phyloP scores from a whole-genome alignment of 2,888 invertebrate genomes.

The Leuctra nigra region DNA sequence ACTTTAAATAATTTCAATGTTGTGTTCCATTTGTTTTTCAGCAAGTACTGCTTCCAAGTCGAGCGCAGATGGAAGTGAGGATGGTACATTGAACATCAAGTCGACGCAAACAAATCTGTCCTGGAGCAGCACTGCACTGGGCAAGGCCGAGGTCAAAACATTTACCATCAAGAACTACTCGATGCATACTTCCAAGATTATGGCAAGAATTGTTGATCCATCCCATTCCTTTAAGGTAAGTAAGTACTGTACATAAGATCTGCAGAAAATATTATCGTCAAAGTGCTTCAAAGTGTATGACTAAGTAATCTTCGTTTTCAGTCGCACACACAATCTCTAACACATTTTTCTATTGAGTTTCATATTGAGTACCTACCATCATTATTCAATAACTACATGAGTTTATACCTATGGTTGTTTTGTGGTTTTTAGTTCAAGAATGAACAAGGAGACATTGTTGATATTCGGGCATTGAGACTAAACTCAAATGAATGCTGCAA shows the following conservation, averaged over 20 bases:
- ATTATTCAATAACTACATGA: too few relatives aligned
- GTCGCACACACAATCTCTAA: too few relatives aligned
- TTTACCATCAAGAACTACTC: slow-evolving; percentile 52
- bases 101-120: slow-evolving; percentile 49
- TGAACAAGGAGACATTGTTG: slow-evolving; percentile 35
- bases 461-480: slow-evolving; percentile 41
- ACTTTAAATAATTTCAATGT: too few relatives aligned
- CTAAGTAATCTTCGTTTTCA: too few relatives aligned
- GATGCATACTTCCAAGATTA: neutral
- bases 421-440: slow-evolving; percentile 36
- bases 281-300: neutral
- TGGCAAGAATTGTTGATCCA: slow-evolving; percentile 39
- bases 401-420: too few relatives aligned
- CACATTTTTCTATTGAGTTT: too few relatives aligned
- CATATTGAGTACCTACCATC: too few relatives aligned
- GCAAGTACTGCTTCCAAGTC: too few relatives aligned
- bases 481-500: slow-evolving; percentile 52
- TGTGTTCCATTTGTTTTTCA: neutral
- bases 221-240: slow-evolving; percentile 40
- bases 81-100: slow-evolving; percentile 41
- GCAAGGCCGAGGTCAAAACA: slow-evolving; percentile 47
- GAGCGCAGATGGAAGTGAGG: neutral
- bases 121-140: slow-evolving; percentile 53
- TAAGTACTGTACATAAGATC: neutral
- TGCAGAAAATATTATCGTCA: neutral